Conservation (phyloP, 2,888 invertebrate species). For the Agapostemon virescens region DNA sequence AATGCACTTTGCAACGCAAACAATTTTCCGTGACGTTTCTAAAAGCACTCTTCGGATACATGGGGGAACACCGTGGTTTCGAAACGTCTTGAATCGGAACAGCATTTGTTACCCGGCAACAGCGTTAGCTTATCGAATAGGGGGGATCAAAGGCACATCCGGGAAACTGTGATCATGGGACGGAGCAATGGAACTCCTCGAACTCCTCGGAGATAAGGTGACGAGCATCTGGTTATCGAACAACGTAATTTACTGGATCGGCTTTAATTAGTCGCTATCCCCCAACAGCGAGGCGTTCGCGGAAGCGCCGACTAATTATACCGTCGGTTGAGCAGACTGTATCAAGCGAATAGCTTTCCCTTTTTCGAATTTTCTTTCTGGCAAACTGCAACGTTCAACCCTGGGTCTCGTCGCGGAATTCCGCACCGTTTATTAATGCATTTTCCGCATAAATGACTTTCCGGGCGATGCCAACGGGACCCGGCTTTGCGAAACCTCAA, state of each 20-base stretch:
- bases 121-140: conserved; percentile 64
- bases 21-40: neutral
- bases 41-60: conserved; percentile 3
- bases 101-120: conserved; percentile 9
- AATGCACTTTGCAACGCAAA: neutral
- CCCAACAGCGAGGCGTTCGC: conserved; percentile 10
- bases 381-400: neutral
- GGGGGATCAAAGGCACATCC: conserved; percentile 51
- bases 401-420: neutral
- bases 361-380: conserved; percentile 34
- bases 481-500: neutral
- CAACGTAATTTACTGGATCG: conserved; percentile 29
- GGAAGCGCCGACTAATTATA: conserved; percentile 43
- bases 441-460: neutral
- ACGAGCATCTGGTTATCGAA: conserved; percentile 35
- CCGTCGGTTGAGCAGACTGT: conserved; percentile 15
- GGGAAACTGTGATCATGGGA: neutral
- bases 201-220: conserved; percentile 52
- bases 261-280: conserved; percentile 52
- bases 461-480: neutral
- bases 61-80: neutral
- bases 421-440: conserved; percentile 22
- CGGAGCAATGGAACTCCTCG: conserved; percentile 26
- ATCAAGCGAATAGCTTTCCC: conserved; percentile 11
- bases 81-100: conserved; percentile 7